These are phyloP conservation scores for Paraescarpia echinospica DNA, from an alignment of 1,140 invertebrate species.

Conservation along the genomic window DNA sequence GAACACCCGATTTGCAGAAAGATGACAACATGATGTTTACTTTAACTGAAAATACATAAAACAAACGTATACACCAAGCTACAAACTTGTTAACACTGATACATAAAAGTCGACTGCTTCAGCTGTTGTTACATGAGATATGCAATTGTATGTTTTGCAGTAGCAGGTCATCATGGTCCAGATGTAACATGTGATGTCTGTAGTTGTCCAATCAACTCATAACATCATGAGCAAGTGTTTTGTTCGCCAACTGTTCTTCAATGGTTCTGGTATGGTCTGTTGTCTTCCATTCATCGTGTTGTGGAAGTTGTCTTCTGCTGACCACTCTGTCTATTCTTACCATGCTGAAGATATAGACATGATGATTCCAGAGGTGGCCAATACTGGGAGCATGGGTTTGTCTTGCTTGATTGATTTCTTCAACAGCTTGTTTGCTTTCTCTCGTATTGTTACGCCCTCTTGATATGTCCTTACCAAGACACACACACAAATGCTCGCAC, in stretches of 20 bases:
- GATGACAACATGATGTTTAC: background rate
- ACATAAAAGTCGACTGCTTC: background rate
- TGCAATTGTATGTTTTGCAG: background rate
- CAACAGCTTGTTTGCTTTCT: background rate
- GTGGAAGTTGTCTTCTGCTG: background rate
- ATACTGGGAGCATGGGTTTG: background rate
- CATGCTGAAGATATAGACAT: too few species aligned
- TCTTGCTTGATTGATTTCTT: background rate
- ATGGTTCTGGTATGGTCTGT: background rate
- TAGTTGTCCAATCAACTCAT: background rate
- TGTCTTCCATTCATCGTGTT: background rate
- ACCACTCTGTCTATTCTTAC: too few species aligned
- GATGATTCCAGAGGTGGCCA: too few species aligned
- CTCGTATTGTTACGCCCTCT: background rate
- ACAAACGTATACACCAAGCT: background rate
- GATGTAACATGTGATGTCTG: background rate
- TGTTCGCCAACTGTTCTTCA: background rate
- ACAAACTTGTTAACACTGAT: background rate
- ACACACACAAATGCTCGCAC: background rate
- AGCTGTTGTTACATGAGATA: background rate
- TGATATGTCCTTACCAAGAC: background rate
- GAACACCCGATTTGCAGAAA: background rate
- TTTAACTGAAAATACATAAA: background rate
- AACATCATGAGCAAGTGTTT: background rate
- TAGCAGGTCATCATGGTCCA: background rate